phyloP scores from a whole-genome alignment of 2,888 invertebrate genomes.

The Perizoma affinitatum region DNA sequence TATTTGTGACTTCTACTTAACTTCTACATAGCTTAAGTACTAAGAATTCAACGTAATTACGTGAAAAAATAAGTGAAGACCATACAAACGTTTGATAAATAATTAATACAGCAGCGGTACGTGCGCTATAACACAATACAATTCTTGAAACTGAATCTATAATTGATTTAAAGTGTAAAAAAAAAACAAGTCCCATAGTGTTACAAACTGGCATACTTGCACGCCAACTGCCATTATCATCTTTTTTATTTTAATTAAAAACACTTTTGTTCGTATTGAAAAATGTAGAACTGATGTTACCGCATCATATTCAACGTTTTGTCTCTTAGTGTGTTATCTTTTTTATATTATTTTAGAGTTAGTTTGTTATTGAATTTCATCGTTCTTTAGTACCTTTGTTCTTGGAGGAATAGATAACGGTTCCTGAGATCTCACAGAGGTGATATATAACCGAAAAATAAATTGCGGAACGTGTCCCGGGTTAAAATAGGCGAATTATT shows the following conservation, averaged over 20 bases:
- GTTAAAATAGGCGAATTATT: conserved; percentile 42
- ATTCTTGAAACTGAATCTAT: too few relatives aligned
- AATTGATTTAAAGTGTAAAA: too few relatives aligned
- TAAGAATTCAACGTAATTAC: too few relatives aligned
- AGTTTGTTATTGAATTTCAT: neutral
- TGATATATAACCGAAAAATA: conserved; percentile 42
- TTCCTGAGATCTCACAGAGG: conserved; percentile 21
- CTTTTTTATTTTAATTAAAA: conserved; percentile 15
- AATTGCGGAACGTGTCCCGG: conserved; percentile 41
- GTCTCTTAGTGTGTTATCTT: neutral
- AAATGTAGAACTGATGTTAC: conserved; percentile 13
- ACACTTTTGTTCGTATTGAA: conserved; percentile 16
- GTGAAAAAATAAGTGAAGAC: too few relatives aligned
- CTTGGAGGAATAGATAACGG: conserved; percentile 15
- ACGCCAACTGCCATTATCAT: conserved; percentile 18
- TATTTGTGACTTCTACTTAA: too few relatives aligned
- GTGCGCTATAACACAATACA: too few relatives aligned
- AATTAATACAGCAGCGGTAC: too few relatives aligned
- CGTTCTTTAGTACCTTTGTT: conserved; percentile 9
- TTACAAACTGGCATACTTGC: conserved; percentile 22
- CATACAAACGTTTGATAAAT: neutral
- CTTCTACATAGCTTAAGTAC: too few relatives aligned
- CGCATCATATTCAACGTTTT: neutral
- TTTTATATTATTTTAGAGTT: neutral
- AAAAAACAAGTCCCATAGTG: conserved; percentile 8